These are phyloP conservation scores for Lepidocyrtoides sp. DNA, from an alignment of 2,888 invertebrate genomes.

Conservation along the genomic window DNA sequence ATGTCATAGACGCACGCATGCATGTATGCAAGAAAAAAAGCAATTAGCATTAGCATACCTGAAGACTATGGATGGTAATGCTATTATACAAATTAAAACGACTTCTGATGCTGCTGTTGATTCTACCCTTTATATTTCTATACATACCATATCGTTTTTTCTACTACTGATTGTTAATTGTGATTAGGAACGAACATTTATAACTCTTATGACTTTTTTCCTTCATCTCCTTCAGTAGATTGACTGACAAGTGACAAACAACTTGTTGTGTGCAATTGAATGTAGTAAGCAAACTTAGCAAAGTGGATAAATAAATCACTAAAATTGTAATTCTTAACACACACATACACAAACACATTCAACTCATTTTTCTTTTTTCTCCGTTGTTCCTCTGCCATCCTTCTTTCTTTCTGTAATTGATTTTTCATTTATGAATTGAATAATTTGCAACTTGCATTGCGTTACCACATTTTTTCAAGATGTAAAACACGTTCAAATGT, in stretches of 20 bases:
- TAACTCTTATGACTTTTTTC: not conserved
- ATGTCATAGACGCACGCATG: not conserved
- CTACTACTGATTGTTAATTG: constrained; percentile 13
- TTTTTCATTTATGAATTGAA: constrained; percentile 66
- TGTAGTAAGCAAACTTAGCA: not conserved
- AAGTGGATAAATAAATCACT: constrained; percentile 28
- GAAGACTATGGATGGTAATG: constrained; percentile 29
- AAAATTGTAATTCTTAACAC: constrained; percentile 35
- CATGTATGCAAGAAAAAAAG: constrained; percentile 33
- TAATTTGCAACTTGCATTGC: too few species aligned
- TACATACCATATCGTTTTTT: too few species aligned
- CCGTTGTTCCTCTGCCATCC: constrained; percentile 16
- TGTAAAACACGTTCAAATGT: constrained; percentile 20
- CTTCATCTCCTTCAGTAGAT: not conserved
- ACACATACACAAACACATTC: not conserved
- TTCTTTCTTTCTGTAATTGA: constrained; percentile 57
- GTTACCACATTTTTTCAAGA: not conserved
- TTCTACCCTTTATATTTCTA: too few species aligned
- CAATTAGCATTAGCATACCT: constrained; percentile 71
- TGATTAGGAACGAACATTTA: constrained; percentile 46
- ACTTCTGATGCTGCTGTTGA: not conserved
- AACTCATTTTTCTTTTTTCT: constrained; percentile 16
- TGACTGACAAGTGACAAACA: constrained; percentile 74
- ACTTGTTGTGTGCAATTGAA: not conserved
- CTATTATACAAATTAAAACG: constrained; percentile 41